Evolutionary conservation across 2,113 vertebrate species (phyloP), one percentile per base, ranked within the genome.

Genomic region (Eurypyga helias): DNA sequence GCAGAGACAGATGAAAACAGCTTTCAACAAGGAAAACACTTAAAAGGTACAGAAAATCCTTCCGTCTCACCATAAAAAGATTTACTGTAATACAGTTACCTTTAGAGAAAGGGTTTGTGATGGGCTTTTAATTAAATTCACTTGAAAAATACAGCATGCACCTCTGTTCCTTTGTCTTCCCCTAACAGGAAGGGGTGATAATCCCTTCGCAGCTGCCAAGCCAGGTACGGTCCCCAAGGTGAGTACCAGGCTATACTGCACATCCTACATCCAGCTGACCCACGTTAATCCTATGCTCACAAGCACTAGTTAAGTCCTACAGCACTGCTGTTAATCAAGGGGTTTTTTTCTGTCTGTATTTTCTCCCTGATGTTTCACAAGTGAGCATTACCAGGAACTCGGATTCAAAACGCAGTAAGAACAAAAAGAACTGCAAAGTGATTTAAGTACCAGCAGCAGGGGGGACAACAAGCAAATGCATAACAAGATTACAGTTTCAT

Each of bases 401-500:
- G 29, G 33, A 92, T 46, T 69, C 61, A 91, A 89, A 92, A 79
- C 25, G 76, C 45, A 57, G 26, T 1, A 60, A 64, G 26, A 96
- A 95, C 67, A 90, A 71, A 38, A 93, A 82, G 13, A 52, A 57
- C 52, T 60, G n/a, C 52, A 92, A 90, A 82, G 64, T 13, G 20
- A 83, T 70, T 83, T 23, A 90, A 81, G 69, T 13, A 66, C 45
- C 72, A 87, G 73, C 86, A 91, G 45, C 0, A n/a, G 1, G 84
- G 34, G n/a, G 48, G n/a, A 89, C 45, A 93, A 96, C 79, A 84
- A 83, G 81, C 57, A 65, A 93, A 94, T 10, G 41, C 71, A 51
- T 87, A 95, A 94, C 34, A 79, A 90, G 90, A 94, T 87, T 93
- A 72, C 4, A 76, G 92, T 66, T 95, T 91, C 92, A 95, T 72